Evolutionary conservation across 2,797 vertebrate genomes (phyloP), one percentile per base, ranked within the genome.

Genomic region (Mormyrus proboscirostris): DNA sequence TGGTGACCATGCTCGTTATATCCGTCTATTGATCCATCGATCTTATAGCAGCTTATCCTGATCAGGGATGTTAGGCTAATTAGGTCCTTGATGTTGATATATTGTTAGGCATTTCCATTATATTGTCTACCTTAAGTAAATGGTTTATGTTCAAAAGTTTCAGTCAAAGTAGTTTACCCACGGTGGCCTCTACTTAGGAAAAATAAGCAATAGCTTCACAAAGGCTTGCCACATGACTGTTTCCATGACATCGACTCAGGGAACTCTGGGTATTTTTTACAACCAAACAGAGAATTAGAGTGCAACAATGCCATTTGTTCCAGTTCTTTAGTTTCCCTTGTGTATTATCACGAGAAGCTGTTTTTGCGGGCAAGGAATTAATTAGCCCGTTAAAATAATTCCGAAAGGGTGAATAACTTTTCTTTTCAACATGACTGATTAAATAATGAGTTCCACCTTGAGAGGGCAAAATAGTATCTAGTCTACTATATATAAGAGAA

Each of bases 351-450:
- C 16, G 82, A n/a, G n/a, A 88, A 22, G 22, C 55, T n/a, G 50
- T 87, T 59, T 47, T 88, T 76, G 25, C 44, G 4, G 14, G 22
- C 87, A 76, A 8, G 51, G 84, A 86, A 86, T 86, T 51, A 55
- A 86, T 86, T 86, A 86, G 84, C 49, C 49, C 38, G 84, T 53
- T 53, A 86, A 55, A 86, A 86, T 86, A 55, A 88, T 50, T 79
- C 49, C 25, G 22, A 73, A 76, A 69, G 47, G 47, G 62, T 73
- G 65, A 88, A 65, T 47, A 59, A 73, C 59, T 88, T 53, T 49
- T 19, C 84, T 29, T 25, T 76, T 73, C 62, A 88, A 69, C 65
- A 38, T 33, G 62, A 88, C 62, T 19, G 65, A 88, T 88, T 51
- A 88, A 51, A 76, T 88, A 88, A 88, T 50, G 65, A 88, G 65